A percentile compares a stretch with the other conserved stretches of the same genome.
phyloP scores from a whole-genome alignment of 2,888 invertebrate species.

The Melinopterus prodromus region DNA sequence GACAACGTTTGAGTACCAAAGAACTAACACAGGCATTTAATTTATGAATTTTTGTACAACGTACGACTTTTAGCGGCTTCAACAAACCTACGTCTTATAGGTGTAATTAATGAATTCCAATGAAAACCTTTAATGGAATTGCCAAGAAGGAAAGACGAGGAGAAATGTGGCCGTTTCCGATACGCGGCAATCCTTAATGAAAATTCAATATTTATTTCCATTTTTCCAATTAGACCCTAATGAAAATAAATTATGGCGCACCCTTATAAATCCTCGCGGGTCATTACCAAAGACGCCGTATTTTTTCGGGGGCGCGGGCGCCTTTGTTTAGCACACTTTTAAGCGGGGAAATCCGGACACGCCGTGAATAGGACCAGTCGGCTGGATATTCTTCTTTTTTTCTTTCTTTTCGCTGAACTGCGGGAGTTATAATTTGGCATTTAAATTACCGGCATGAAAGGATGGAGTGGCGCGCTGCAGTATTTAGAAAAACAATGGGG shows the following conservation, averaged over 20 bases:
- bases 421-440: not conserved
- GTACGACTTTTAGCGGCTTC: no score
- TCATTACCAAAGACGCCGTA: conserved; percentile 30
- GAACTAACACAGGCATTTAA: no score
- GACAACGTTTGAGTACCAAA: no score
- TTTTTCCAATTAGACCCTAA: conserved; percentile 53
- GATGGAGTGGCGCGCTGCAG: not conserved
- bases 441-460: conserved; percentile 4
- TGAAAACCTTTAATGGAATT: conserved; percentile 32
- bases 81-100: no score
- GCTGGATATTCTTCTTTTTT: not conserved
- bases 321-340: not conserved
- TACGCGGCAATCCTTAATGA: conserved; percentile 44
- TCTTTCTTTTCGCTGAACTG: not conserved
- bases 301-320: conserved; percentile 13
- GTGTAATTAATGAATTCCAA: conserved; percentile 39
- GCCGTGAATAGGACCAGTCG: not conserved
- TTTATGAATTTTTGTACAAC: no score
- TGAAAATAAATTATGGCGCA: conserved; percentile 54
- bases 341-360: not conserved
- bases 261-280: conserved; percentile 38
- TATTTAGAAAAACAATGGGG: conserved; percentile 4
- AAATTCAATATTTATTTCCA: conserved; percentile 50
- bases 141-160: conserved; percentile 30
- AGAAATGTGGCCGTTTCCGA: conserved; percentile 43